Conservation (phyloP, 1,140 invertebrate species). For the Cataglyphis hispanica region DNA sequence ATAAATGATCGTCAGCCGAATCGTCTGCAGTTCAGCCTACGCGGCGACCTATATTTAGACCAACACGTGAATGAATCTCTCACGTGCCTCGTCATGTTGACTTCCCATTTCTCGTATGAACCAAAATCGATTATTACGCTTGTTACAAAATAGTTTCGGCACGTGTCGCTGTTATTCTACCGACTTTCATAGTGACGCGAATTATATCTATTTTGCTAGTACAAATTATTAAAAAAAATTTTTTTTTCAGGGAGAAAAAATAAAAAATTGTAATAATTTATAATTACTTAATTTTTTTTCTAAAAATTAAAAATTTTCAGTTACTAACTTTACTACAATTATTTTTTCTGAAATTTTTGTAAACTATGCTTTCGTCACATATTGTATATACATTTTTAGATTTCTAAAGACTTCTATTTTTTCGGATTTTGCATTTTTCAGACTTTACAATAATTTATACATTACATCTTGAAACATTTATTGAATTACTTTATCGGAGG, state of each 20-base stretch:
- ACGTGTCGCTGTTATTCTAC: neutral
- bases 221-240: neutral
- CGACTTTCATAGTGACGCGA: neutral
- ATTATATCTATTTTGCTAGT: neutral
- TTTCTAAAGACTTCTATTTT: neutral
- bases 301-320: neutral
- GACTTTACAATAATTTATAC: neutral
- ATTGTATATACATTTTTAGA: neutral
- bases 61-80: slow-evolving; percentile 48
- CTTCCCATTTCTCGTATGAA: neutral
- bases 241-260: neutral
- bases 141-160: slow-evolving; percentile 24
- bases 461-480: neutral
- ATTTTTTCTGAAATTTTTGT: neutral
- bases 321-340: neutral
- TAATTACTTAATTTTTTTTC: neutral
- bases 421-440: neutral
- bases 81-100: neutral
- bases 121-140: slow-evolving; percentile 8
- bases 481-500: neutral
- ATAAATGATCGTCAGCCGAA: slow-evolving; percentile 35
- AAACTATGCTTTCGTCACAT: neutral
- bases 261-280: neutral
- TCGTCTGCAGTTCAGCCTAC: slow-evolving; percentile 19
- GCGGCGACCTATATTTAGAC: slow-evolving; percentile 43